These are phyloP conservation scores for Panagrolaimus sp. DNA, from an alignment of 1,140 invertebrate genomes.

Conservation along the genomic window DNA sequence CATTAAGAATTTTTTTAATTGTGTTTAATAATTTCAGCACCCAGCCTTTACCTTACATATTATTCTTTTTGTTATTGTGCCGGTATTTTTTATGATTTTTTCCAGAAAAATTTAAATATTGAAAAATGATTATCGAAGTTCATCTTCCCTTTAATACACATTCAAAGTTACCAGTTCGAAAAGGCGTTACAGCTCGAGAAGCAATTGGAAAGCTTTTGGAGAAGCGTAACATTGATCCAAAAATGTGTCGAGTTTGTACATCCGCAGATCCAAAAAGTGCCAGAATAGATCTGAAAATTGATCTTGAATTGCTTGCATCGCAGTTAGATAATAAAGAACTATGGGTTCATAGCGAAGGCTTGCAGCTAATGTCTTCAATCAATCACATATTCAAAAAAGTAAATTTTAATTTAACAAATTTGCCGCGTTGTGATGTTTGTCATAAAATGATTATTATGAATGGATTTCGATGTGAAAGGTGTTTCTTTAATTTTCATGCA, in stretches of 20 bases:
- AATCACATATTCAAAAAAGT: constrained; percentile 1
- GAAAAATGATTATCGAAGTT: constrained; percentile 29
- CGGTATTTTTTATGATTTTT: too few species aligned
- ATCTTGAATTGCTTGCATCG: constrained; percentile 29
- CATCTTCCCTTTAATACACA: constrained; percentile 44
- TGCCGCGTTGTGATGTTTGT: not conserved
- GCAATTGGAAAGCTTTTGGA: constrained; percentile 38
- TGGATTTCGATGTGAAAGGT: constrained; percentile 6
- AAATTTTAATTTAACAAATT: not conserved
- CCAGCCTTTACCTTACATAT: too few species aligned
- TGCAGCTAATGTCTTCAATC: not conserved
- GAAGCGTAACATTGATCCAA: constrained; percentile 46
- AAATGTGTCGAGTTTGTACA: constrained; percentile 44
- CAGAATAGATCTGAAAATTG: constrained; percentile 41
- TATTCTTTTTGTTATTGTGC: too few species aligned
- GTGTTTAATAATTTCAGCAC: too few species aligned
- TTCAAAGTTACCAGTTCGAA: constrained; percentile 37
- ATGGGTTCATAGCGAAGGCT: constrained; percentile 6
- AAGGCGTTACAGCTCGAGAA: constrained; percentile 42
- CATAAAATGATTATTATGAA: not conserved
- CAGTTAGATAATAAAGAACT: constrained; percentile 15
- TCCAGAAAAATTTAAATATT: too few species aligned
- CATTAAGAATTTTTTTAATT: too few species aligned
- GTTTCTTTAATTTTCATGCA: constrained; percentile 1
- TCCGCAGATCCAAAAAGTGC: constrained; percentile 36